Base-by-base conservation (phyloP, 2,797 vertebrate species). In the Propithecus perrieri region DNA sequence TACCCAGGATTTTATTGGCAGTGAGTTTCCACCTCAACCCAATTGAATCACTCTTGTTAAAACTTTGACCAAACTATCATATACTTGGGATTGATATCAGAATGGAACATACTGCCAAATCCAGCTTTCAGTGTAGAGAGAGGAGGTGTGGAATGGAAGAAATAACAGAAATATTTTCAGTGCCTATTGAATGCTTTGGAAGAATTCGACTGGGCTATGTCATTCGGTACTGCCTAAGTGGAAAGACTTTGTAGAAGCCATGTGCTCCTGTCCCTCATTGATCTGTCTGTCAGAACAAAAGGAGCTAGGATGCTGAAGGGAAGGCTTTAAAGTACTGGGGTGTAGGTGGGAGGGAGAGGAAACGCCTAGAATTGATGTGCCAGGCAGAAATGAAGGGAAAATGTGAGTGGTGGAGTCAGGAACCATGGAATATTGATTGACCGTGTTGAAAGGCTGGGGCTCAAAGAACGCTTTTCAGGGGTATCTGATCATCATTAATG, bases 21-120 rank as follows among this genome's bases (percentile, higher is more conserved):
- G 65, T 74, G 18, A 89, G 57, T 91, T 98, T 97, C 86, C 88
- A 97, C n/a, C 90, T 98, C 87, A 97, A 95, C 85, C 94, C 71
- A 43, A 97, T 97, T 38, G 97, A 98, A 97, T 98, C 95, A 97
- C 91, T 97, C 74, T 98, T 98, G 97, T 98, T 98, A 98, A 98
- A 98, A 59, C 83, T 98, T 85, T 97, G 97, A 96, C 91, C 79
- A 85, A 97, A 93, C 96, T 98, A 89, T 98, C 94, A 22, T 61
- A 55, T 96, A 63, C 97, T 97, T 97, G 87, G 74, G 89, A 95
- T 96, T 98, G 98, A 98, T 97, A 94, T 55, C n/a, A 96, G 97
- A 97, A 96, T 96, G 97, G 85, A 97, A 69, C 94, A 94, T 80
- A 79, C 92, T 98, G 97, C 98, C 97, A 98, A 98, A 98, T 93